Evolutionary conservation across 2,797 vertebrate species (phyloP).

Genomic region (Enteromius treurensis): DNA sequence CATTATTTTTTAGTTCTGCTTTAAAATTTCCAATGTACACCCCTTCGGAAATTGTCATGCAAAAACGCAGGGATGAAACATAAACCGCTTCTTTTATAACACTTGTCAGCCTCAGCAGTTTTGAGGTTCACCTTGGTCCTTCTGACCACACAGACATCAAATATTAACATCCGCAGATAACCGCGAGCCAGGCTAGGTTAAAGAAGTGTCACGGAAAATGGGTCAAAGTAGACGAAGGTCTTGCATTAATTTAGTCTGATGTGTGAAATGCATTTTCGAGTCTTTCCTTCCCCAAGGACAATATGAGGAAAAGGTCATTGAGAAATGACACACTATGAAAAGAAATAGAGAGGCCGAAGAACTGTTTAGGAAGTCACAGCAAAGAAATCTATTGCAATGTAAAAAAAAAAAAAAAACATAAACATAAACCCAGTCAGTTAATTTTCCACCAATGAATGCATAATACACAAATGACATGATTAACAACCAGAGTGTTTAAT

Average conservation of each 20-base stretch:
- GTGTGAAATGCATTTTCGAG: constrained; percentile 52
- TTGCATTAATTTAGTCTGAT: constrained; percentile 44
- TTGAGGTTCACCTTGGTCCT: constrained; percentile 46
- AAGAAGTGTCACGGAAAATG: constrained; percentile 30
- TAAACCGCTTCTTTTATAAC: constrained; percentile 15
- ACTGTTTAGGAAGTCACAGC: constrained; percentile 10
- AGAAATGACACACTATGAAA: constrained; percentile 21
- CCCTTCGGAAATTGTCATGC: background rate
- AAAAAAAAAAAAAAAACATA: background rate
- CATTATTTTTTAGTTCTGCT: constrained; percentile 14
- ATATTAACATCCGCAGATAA: constrained; percentile 55
- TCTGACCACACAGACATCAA: constrained; percentile 44
- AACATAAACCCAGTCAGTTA: background rate
- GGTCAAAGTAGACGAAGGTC: constrained; percentile 45
- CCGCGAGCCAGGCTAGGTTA: background rate
- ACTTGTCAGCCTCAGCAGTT: constrained; percentile 39
- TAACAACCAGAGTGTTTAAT: constrained; percentile 25
- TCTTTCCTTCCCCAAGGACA: constrained; percentile 42
- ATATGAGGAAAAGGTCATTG: constrained; percentile 29
- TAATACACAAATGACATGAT: constrained; percentile 6
- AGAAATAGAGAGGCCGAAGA: constrained; percentile 17
- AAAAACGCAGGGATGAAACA: constrained; percentile 26
- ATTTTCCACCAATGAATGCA: background rate
- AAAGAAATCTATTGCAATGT: constrained; percentile 27
- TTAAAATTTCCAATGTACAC: background rate